These are phyloP conservation scores for Dipus sagitta DNA, from an alignment of 2,797 vertebrate genomes.

Conservation along the genomic window DNA sequence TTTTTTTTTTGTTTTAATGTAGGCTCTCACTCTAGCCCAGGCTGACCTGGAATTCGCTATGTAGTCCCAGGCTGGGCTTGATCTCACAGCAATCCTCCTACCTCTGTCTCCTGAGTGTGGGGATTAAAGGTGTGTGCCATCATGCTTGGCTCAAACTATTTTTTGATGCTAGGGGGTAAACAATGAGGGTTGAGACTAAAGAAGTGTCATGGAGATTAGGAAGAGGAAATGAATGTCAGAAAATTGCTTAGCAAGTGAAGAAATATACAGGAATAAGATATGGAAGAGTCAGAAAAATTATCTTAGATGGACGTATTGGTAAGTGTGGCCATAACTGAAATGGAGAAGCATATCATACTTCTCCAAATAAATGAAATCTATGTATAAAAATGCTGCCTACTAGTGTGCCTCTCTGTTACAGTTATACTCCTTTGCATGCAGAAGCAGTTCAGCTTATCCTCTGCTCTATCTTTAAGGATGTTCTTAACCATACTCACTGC, in stretches of 20 bases:
- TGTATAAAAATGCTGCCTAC: background rate
- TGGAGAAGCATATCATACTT: background rate
- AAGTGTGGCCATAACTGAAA: background rate
- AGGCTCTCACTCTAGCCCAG: too few relatives aligned
- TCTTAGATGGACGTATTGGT: background rate
- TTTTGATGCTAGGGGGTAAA: background rate
- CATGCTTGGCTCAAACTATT: too few relatives aligned
- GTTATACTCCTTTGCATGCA: conserved; percentile 22
- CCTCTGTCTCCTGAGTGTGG: too few relatives aligned
- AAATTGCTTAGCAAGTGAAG: background rate
- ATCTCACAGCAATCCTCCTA: too few relatives aligned
- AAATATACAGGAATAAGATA: background rate
- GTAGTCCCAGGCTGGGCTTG: too few relatives aligned
- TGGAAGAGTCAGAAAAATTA: background rate
- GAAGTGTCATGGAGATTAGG: background rate
- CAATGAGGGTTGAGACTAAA: background rate
- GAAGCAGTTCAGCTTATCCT: background rate
- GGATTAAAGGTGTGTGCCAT: too few relatives aligned
- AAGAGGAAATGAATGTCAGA: background rate
- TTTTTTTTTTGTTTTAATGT: too few relatives aligned
- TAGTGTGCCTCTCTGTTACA: background rate
- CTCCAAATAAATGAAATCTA: background rate
- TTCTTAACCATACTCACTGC: background rate
- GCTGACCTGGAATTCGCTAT: too few relatives aligned
- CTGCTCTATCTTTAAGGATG: background rate